Evolutionary conservation across 2,113 vertebrate species (phyloP).

Genomic region (Boleophthalmus pectinirostris): DNA sequence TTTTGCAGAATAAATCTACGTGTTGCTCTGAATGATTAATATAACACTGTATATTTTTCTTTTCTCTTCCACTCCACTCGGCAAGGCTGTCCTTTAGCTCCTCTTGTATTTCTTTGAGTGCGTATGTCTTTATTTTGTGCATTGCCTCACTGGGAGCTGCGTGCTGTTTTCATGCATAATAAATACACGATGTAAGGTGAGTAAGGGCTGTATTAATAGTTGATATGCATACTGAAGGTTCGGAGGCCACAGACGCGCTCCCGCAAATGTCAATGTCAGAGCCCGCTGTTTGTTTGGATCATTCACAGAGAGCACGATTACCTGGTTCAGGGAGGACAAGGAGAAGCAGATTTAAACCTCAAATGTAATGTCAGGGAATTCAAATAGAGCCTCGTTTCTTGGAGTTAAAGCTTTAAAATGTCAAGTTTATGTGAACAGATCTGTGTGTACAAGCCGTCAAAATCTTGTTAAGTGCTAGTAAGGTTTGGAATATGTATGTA

Average conservation of each 20-base stretch:
- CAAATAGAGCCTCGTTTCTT: too few relatives aligned
- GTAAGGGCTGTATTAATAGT: conserved; percentile 40
- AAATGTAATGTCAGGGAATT: neutral
- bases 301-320: conserved; percentile 2
- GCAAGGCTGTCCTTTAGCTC: neutral
- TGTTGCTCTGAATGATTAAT: too few relatives aligned
- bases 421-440: too few relatives aligned
- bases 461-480: too few relatives aligned
- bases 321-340: neutral
- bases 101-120: neutral
- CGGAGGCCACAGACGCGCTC: conserved; percentile 9
- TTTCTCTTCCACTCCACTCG: too few relatives aligned
- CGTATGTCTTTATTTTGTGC: conserved; percentile 27
- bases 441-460: too few relatives aligned
- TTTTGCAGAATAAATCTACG: too few relatives aligned
- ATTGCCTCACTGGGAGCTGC: conserved; percentile 11
- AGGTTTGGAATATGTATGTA: too few relatives aligned
- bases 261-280: conserved; percentile 43
- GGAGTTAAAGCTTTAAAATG: too few relatives aligned
- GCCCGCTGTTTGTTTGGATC: conserved; percentile 22
- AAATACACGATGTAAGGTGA: conserved; percentile 31
- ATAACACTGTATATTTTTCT: too few relatives aligned
- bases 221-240: conserved; percentile 33
- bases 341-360: neutral
- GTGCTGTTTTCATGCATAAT: conserved; percentile 46